A percentile compares a stretch with the other conserved stretches of the same genome.
Conservation (phyloP, 2,888 invertebrate species). For the Neuroscelio doddi region DNA sequence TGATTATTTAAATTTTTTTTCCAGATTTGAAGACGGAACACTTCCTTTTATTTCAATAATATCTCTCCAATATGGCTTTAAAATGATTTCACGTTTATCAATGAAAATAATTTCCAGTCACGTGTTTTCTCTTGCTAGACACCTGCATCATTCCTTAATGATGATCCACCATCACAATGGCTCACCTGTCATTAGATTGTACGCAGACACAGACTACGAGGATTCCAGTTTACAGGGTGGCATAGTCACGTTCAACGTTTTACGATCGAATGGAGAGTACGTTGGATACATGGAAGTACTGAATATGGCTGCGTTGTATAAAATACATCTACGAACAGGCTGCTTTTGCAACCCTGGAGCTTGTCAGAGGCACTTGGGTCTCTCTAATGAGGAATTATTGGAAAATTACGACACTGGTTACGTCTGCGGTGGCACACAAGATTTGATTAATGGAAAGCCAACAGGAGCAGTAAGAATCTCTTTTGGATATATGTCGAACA, state of each 20-base stretch:
- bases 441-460: slow-evolving; percentile 88
- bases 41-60: slow-evolving; percentile 89
- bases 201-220: slow-evolving; percentile 82
- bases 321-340: slow-evolving; percentile 91
- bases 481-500: slow-evolving; percentile 91
- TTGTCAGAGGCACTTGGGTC: slow-evolving; percentile 85
- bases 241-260: slow-evolving; percentile 90
- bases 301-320: slow-evolving; percentile 89
- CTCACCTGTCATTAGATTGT: slow-evolving; percentile 79
- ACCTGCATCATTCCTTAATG: slow-evolving; percentile 79
- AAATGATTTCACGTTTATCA: slow-evolving; percentile 76
- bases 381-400: slow-evolving; percentile 81
- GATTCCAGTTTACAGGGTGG: slow-evolving; percentile 82
- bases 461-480: slow-evolving; percentile 95
- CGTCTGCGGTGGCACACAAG: slow-evolving; percentile 91
- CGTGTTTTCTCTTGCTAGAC: slow-evolving; percentile 83
- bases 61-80: slow-evolving; percentile 87
- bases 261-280: slow-evolving; percentile 82
- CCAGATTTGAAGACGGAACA: slow-evolving; percentile 96
- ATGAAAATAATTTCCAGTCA: slow-evolving; percentile 81
- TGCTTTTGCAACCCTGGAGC: slow-evolving; percentile 98
- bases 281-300: slow-evolving; percentile 94
- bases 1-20: slow-evolving; percentile 27
- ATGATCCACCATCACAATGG: slow-evolving; percentile 83
- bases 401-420: slow-evolving; percentile 90